Conservation (phyloP, 1,140 invertebrate species). For the Drosophila nikananu region DNA sequence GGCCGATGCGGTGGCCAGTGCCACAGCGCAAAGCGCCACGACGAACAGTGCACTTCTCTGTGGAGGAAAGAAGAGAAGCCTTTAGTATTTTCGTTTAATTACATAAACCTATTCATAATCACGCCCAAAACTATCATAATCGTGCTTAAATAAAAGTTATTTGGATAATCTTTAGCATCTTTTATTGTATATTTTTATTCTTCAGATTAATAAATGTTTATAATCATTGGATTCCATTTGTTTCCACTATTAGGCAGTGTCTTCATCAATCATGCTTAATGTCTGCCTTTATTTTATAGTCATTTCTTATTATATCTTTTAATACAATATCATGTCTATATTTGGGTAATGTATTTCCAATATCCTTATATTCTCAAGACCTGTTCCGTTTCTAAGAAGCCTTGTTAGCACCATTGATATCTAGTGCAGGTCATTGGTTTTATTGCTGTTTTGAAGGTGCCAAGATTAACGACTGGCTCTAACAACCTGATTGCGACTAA, state of each 20-base stretch:
- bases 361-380: neutral
- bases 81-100: neutral
- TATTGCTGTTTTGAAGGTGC: conserved; percentile 13
- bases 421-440: neutral
- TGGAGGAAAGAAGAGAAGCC: neutral
- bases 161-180: too few species aligned
- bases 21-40: conserved; percentile 80
- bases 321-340: neutral
- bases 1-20: conserved; percentile 69
- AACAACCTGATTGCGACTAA: conserved; percentile 64
- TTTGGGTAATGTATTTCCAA: neutral
- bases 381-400: neutral
- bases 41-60: conserved; percentile 84
- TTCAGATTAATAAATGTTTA: neutral
- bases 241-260: neutral
- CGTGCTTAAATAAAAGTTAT: neutral
- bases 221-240: neutral
- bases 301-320: neutral
- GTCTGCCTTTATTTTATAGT: neutral
- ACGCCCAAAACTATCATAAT: conserved; percentile 1
- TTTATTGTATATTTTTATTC: neutral
- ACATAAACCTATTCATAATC: neutral
- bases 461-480: conserved; percentile 33
- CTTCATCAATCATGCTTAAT: neutral
- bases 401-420: neutral